Conservation (phyloP, 2,888 invertebrate genomes). For the Chloroclysta siterata region DNA sequence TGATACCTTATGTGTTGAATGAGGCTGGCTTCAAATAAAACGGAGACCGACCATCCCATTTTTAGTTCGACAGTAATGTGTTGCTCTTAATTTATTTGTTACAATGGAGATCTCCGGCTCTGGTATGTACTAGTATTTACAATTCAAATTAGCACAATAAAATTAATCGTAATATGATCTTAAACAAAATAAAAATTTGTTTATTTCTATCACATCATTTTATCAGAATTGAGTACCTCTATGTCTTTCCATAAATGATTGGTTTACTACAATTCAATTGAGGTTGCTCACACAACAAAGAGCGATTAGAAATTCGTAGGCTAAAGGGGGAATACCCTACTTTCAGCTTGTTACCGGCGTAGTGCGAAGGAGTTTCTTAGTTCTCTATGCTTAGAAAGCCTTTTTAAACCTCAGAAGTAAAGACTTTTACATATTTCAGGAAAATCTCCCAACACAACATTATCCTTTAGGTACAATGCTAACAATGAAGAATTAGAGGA, state of each 20-base stretch:
- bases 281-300: slow-evolving; percentile 69
- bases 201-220: not conserved
- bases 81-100: slow-evolving; percentile 39
- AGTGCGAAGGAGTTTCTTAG: no score
- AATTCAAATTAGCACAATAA: slow-evolving; percentile 31
- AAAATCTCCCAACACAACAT: slow-evolving; percentile 76
- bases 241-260: slow-evolving; percentile 3
- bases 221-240: slow-evolving; percentile 2
- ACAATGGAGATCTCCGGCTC: slow-evolving; percentile 75
- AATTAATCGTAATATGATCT: slow-evolving; percentile 8
- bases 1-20: not conserved
- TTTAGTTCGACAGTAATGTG: slow-evolving; percentile 54
- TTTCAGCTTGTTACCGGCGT: not conserved
- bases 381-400: not conserved
- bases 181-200: not conserved
- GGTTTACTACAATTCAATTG: slow-evolving; percentile 10
- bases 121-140: slow-evolving; percentile 54
- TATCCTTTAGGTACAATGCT: slow-evolving; percentile 90
- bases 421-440: slow-evolving; percentile 53
- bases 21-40: slow-evolving; percentile 4
- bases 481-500: slow-evolving; percentile 91
- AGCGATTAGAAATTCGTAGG: slow-evolving; percentile 7
- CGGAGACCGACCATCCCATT: slow-evolving; percentile 1
- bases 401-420: not conserved
- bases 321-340: slow-evolving; percentile 43